These are phyloP conservation scores for Lacanobia wlatinum DNA, from an alignment of 2,888 invertebrate genomes.

Conservation along the genomic window DNA sequence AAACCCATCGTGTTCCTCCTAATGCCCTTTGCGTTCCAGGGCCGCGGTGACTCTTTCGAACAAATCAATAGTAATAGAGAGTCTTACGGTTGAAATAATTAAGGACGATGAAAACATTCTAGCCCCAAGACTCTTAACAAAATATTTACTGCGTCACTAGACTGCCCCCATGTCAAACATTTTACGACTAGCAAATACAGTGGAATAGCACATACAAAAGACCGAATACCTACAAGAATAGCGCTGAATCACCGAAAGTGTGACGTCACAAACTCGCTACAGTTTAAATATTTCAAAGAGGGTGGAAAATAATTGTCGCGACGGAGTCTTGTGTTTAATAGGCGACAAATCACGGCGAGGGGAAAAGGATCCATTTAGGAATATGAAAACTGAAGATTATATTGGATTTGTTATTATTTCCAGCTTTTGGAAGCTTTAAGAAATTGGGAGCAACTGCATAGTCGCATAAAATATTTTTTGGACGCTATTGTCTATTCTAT, in stretches of 20 bases:
- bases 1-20: too few species aligned
- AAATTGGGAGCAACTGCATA: background rate
- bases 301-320: conserved; percentile 37
- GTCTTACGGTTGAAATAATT: background rate
- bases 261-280: conserved; percentile 43
- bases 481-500: too few species aligned
- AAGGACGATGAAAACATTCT: background rate
- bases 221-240: conserved; percentile 44
- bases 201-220: conserved; percentile 23
- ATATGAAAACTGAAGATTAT: conserved; percentile 29
- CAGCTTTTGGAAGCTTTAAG: background rate
- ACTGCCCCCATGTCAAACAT: conserved; percentile 19
- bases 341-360: conserved; percentile 44
- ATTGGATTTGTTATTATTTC: conserved; percentile 13
- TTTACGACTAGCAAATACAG: conserved; percentile 30
- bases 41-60: too few species aligned
- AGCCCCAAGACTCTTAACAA: background rate
- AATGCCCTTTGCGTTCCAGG: too few species aligned
- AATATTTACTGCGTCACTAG: background rate
- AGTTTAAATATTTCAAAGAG: conserved; percentile 45
- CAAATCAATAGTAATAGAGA: too few species aligned
- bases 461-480: too few species aligned
- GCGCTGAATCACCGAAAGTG: conserved; percentile 37
- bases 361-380: conserved; percentile 10
- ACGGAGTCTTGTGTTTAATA: conserved; percentile 35